phyloP scores from a whole-genome alignment of 2,888 invertebrate species.

The Meiosimyza platycephala region DNA sequence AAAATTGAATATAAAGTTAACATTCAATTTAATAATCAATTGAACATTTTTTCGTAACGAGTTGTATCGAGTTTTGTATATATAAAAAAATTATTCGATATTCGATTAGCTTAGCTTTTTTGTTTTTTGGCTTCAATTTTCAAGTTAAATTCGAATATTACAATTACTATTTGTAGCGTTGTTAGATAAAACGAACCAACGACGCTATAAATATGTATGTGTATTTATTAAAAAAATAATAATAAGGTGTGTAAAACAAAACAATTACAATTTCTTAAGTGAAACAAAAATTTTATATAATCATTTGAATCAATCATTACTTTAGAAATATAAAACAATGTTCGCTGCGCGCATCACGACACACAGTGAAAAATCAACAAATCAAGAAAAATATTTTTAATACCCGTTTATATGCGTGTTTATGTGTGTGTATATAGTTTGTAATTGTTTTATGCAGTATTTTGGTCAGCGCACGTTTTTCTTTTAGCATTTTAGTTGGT shows the following conservation, averaged over 20 bases:
- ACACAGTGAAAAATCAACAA: background rate
- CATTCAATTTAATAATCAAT: conserved; percentile 25
- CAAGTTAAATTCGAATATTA: conserved; percentile 38
- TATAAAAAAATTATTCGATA: conserved; percentile 29
- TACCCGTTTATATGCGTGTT: background rate
- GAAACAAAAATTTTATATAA: conserved; percentile 24
- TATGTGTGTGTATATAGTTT: conserved; percentile 29
- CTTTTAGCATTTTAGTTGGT: background rate
- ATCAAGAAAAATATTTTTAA: conserved; percentile 9
- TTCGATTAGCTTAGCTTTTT: conserved; percentile 33
- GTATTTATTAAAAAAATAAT: background rate
- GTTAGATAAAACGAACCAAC: conserved; percentile 8
- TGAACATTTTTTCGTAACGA: background rate
- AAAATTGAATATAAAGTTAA: background rate
- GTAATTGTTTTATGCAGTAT: conserved; percentile 34
- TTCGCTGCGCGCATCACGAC: conserved; percentile 23
- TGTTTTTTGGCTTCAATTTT: conserved; percentile 35
- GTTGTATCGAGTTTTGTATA: conserved; percentile 9
- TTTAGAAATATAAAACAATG: conserved; percentile 24
- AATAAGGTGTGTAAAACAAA: conserved; percentile 1
- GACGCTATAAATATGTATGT: background rate
- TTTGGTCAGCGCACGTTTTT: conserved; percentile 13
- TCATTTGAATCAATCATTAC: conserved; percentile 14
- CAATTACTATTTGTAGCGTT: conserved; percentile 22
- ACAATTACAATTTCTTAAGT: conserved; percentile 26